Percentiles rank a stretch among this genome's conserved stretches.
phyloP scores from a whole-genome alignment of 2,888 invertebrate species.

The Pseudoips prasinana region DNA sequence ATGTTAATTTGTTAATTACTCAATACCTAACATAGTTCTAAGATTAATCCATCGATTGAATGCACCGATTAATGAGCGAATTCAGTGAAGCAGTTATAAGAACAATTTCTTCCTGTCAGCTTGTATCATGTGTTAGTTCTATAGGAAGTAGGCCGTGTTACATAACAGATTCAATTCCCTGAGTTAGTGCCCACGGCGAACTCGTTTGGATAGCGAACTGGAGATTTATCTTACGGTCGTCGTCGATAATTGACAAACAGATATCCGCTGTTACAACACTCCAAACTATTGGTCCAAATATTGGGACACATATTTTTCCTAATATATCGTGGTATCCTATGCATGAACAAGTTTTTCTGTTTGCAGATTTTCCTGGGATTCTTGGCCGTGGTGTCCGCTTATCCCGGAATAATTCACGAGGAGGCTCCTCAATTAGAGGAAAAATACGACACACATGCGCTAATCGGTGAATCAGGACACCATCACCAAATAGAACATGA shows the following conservation, averaged over 20 bases:
- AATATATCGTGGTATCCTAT: no score
- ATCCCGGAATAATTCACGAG: constrained; percentile 71
- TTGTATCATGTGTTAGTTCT: constrained; percentile 14
- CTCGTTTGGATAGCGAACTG: constrained; percentile 40
- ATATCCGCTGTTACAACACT: constrained; percentile 19
- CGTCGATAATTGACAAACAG: constrained; percentile 18
- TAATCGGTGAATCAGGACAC: constrained; percentile 76
- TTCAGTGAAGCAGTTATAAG: constrained; percentile 45
- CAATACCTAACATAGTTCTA: not conserved
- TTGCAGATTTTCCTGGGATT: constrained; percentile 75
- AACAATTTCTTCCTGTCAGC: constrained; percentile 48
- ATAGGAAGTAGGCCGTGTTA: constrained; percentile 60
- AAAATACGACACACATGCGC: constrained; percentile 61
- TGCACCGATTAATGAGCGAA: constrained; percentile 39
- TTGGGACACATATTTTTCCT: no score
- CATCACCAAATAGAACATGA: constrained; percentile 84
- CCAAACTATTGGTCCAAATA: no score
- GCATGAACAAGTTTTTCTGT: no score
- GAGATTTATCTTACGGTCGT: constrained; percentile 19
- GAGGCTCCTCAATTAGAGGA: constrained; percentile 64
- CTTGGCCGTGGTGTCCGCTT: constrained; percentile 68
- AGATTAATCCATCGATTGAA: constrained; percentile 21
- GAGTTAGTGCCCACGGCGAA: constrained; percentile 44
- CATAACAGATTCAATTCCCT: constrained; percentile 43
- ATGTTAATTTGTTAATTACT: constrained; percentile 15